phyloP scores from a whole-genome alignment of 2,797 vertebrate species.

The Lateolabrax maculatus region DNA sequence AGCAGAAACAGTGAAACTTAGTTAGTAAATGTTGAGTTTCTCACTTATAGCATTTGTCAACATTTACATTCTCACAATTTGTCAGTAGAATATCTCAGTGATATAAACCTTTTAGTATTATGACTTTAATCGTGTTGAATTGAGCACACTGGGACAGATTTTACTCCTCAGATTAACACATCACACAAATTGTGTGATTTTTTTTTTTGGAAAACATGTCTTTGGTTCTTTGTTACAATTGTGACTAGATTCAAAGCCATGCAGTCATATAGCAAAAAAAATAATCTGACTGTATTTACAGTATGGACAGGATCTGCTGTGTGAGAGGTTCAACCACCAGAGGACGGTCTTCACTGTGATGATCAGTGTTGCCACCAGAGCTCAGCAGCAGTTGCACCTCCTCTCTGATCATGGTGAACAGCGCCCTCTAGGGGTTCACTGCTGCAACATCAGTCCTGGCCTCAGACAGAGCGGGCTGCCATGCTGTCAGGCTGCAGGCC shows the following conservation, averaged over 20 bases:
- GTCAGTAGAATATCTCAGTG: neutral
- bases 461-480: slow-evolving; percentile 33
- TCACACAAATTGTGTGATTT: neutral
- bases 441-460: neutral
- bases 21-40: too few species aligned
- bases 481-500: slow-evolving; percentile 30
- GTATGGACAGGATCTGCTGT: neutral
- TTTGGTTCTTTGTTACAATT: neutral
- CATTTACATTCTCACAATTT: too few species aligned
- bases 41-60: too few species aligned
- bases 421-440: neutral
- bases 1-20: too few species aligned
- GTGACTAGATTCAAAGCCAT: too few species aligned
- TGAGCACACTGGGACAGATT: neutral
- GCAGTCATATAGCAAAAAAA: too few species aligned
- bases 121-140: neutral
- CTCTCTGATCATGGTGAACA: neutral
- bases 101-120: neutral
- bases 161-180: neutral
- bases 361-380: neutral
- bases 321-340: neutral
- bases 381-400: neutral
- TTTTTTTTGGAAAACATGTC: neutral
- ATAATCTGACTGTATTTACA: neutral
- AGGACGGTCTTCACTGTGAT: neutral